Evolutionary conservation across 2,113 vertebrate species (phyloP).

Genomic region (Lamprotornis superbus): DNA sequence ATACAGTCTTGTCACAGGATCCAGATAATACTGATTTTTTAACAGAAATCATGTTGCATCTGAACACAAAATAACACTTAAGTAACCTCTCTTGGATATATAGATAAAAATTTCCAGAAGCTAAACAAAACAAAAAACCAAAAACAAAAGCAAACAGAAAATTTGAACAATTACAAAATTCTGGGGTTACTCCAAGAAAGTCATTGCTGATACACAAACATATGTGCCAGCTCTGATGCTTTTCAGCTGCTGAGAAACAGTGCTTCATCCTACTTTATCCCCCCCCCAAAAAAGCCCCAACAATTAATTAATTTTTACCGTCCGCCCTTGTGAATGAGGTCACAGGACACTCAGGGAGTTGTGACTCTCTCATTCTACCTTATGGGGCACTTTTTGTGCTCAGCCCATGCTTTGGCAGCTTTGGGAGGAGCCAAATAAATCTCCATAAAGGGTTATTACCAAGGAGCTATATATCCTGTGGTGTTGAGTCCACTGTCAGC

Average conservation of each 20-base stretch:
- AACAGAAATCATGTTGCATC: not conserved
- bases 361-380: not conserved
- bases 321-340: not conserved
- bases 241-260: not conserved
- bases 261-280: not conserved
- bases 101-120: not conserved
- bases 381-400: fast-evolving
- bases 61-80: not conserved
- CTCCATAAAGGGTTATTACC: fast-evolving
- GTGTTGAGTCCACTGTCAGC: not conserved
- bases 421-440: not conserved
- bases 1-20: not conserved
- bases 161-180: not conserved
- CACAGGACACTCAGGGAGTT: fast-evolving
- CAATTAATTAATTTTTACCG: not conserved
- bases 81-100: not conserved
- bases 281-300: not conserved
- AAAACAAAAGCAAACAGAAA: not conserved
- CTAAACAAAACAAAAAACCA: not conserved
- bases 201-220: not conserved
- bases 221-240: not conserved
- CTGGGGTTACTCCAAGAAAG: not conserved
- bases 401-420: not conserved
- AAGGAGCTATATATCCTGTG: fast-evolving
- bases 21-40: not conserved